These are phyloP conservation scores for Pseudococcus jackbeardsleyi DNA, from an alignment of 2,888 invertebrate species.

Conservation along the genomic window DNA sequence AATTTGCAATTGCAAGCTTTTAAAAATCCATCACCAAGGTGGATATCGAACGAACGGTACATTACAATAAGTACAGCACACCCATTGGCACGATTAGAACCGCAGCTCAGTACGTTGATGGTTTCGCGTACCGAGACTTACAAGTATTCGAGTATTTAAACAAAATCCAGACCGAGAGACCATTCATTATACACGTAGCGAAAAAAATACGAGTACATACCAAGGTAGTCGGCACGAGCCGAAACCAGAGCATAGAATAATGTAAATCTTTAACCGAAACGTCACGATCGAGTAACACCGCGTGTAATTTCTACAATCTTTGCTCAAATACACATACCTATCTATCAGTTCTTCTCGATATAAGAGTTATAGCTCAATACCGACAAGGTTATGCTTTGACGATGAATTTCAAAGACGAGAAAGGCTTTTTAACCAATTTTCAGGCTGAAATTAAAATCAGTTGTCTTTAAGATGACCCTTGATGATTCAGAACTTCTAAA, in stretches of 20 bases:
- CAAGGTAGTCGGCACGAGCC: constrained; percentile 51
- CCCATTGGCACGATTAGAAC: constrained; percentile 31
- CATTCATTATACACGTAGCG: constrained; percentile 13
- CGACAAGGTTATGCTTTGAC: background rate
- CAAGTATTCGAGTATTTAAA: constrained; percentile 37
- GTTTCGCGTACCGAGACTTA: background rate
- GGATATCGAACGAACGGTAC: background rate
- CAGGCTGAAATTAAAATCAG: too few relatives aligned
- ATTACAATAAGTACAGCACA: background rate
- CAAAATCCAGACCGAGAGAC: background rate
- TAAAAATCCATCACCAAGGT: background rate
- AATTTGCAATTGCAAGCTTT: background rate
- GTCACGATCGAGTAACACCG: constrained; percentile 42
- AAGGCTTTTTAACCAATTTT: background rate
- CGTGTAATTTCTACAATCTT: constrained; percentile 16
- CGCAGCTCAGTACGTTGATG: background rate
- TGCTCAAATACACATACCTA: background rate
- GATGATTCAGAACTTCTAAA: too few relatives aligned
- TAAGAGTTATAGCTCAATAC: background rate
- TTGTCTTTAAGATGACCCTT: too few relatives aligned
- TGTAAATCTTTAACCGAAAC: constrained; percentile 43
- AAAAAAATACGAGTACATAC: background rate
- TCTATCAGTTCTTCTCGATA: background rate
- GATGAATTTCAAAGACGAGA: background rate
- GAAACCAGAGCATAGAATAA: constrained; percentile 28